Conservation (phyloP, 2,797 vertebrate species). For the Pitangus sulphuratus region DNA sequence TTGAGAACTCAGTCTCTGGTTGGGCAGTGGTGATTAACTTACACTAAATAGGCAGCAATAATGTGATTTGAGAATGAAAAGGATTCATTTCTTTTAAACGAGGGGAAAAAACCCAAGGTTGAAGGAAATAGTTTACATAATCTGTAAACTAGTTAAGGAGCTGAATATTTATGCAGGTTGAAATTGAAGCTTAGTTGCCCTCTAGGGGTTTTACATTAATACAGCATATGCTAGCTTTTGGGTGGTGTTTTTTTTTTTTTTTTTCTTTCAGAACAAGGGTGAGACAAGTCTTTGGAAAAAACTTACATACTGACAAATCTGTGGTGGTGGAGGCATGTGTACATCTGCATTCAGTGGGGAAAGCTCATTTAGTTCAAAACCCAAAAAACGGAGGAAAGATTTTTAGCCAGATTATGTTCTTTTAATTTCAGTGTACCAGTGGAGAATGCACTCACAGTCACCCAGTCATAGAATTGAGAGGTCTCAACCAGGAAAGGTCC, state of each 20-base stretch:
- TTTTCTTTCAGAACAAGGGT: conserved; percentile 39
- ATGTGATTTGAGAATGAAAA: conserved; percentile 65
- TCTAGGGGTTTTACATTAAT: conserved; percentile 77
- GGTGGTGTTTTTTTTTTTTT: neutral
- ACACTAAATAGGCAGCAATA: conserved; percentile 69
- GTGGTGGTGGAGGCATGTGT: conserved; percentile 42
- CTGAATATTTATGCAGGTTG: conserved; percentile 64
- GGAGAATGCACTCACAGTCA: neutral
- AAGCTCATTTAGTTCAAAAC: neutral
- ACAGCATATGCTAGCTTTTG: conserved; percentile 66
- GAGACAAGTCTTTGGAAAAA: conserved; percentile 35
- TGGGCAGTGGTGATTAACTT: conserved; percentile 42
- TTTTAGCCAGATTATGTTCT: neutral
- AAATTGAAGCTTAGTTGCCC: conserved; percentile 79
- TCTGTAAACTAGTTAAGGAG: conserved; percentile 54
- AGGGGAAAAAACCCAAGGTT: neutral
- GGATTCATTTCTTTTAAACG: conserved; percentile 68
- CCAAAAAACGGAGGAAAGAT: neutral
- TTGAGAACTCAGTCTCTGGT: conserved; percentile 34
- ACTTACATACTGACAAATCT: conserved; percentile 35
- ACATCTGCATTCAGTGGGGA: conserved; percentile 14
- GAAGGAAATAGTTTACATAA: conserved; percentile 60
- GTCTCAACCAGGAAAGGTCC: neutral
- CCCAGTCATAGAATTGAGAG: neutral
- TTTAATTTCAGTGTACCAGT: neutral